These are phyloP conservation scores for Arctia plantaginis DNA, from an alignment of 2,888 invertebrate species.

Conservation along the genomic window DNA sequence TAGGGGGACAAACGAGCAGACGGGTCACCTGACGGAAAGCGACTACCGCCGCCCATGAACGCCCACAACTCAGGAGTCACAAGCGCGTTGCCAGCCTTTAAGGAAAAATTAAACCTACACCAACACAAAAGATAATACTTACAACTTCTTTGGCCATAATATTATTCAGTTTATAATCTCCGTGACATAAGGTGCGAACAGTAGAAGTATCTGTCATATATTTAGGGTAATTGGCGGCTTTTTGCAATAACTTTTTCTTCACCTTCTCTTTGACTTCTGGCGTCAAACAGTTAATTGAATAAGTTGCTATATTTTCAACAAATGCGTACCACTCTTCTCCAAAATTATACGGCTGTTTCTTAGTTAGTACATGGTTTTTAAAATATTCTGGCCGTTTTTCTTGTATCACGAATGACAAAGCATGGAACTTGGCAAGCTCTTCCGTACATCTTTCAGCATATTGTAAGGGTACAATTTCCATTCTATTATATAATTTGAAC, in stretches of 20 bases:
- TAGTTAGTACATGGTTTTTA: constrained; percentile 31
- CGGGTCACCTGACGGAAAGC: too few relatives aligned
- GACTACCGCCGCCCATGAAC: too few relatives aligned
- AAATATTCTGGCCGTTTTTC: constrained; percentile 58
- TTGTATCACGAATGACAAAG: constrained; percentile 61
- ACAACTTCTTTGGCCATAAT: constrained; percentile 56
- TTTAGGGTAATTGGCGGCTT: constrained; percentile 37
- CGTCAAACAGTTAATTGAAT: constrained; percentile 41
- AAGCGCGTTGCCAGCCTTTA: too few relatives aligned
- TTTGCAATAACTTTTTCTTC: constrained; percentile 27
- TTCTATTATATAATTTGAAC: constrained; percentile 57
- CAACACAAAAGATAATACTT: constrained; percentile 32
- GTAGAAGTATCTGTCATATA: constrained; percentile 39
- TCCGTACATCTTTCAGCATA: constrained; percentile 60
- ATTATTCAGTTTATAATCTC: constrained; percentile 55
- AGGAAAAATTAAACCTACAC: too few relatives aligned
- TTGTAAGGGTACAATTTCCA: constrained; percentile 56
- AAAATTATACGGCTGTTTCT: constrained; percentile 45
- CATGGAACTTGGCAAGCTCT: constrained; percentile 68
- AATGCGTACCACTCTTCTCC: constrained; percentile 40
- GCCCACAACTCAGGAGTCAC: too few relatives aligned
- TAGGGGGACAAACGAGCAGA: too few relatives aligned
- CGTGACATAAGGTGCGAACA: constrained; percentile 50
- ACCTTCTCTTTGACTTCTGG: constrained; percentile 27
- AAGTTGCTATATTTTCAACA: constrained; percentile 43